Evolutionary conservation across 2,888 invertebrate genomes (phyloP).

Genomic region (Netelia inedita): DNA sequence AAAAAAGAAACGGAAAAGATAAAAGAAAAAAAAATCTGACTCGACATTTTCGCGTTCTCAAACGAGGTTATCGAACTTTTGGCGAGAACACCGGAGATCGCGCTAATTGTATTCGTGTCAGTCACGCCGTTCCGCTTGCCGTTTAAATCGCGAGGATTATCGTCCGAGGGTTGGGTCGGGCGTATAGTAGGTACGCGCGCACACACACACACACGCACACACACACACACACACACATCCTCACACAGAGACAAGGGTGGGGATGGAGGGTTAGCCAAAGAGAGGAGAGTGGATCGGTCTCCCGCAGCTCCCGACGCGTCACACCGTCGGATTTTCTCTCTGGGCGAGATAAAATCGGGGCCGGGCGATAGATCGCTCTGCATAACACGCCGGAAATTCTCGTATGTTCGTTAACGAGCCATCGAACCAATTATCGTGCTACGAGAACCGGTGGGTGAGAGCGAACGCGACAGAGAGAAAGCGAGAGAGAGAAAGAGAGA

Average conservation of each 20-base stretch:
- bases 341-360: constrained; percentile 10
- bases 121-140: constrained; percentile 48
- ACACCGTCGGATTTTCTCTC: constrained; percentile 4
- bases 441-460: constrained; percentile 1
- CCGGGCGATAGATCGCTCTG: constrained; percentile 62
- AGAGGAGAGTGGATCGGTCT: constrained; percentile 1
- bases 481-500: neutral
- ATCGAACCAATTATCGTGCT: constrained; percentile 71
- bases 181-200: constrained; percentile 11
- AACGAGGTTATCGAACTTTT: constrained; percentile 28
- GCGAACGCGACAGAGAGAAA: neutral
- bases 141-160: constrained; percentile 71
- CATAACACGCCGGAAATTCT: constrained; percentile 60
- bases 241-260: constrained; percentile 15
- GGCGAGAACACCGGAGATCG: constrained; percentile 25
- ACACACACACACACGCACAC: neutral
- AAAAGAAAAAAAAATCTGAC: neutral
- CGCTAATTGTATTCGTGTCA: constrained; percentile 70
- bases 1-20: too few species aligned
- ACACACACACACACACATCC: neutral
- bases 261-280: neutral
- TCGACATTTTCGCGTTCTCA: constrained; percentile 24
- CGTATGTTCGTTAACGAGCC: constrained; percentile 71
- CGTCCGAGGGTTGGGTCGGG: constrained; percentile 11
- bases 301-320: constrained; percentile 32